Conservation (phyloP, 2,797 vertebrate species). For the Falco peregrinus region DNA sequence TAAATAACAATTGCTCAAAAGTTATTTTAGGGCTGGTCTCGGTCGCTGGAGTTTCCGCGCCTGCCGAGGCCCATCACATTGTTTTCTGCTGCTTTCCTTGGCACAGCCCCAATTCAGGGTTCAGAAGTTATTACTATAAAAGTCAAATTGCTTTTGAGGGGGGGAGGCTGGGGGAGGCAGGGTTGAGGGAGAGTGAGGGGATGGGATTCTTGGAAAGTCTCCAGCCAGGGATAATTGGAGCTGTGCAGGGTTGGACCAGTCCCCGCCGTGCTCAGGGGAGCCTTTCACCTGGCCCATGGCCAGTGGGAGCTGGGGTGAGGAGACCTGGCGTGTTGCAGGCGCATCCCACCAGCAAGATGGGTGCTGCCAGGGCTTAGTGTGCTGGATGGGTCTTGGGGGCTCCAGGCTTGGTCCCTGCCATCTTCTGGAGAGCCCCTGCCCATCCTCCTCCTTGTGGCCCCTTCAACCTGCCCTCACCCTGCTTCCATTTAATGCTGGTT, state of each 20-base stretch:
- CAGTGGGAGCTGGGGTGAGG: neutral
- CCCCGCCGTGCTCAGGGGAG: neutral
- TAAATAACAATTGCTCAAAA: constrained; percentile 63
- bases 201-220: constrained; percentile 53
- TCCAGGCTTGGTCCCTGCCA: neutral
- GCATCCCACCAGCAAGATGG: fast-evolving
- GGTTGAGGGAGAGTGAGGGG: neutral
- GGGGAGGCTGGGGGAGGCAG: neutral
- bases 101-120: constrained; percentile 52
- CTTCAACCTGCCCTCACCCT: neutral
- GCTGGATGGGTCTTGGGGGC: neutral
- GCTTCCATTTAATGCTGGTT: neutral
- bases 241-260: neutral
- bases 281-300: constrained; percentile 1
- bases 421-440: neutral
- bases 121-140: constrained; percentile 73
- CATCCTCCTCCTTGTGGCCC: neutral
- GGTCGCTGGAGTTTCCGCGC: constrained; percentile 55
- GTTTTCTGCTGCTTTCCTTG: constrained; percentile 70
- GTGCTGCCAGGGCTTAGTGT: neutral
- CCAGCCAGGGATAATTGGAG: constrained; percentile 50
- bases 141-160: constrained; percentile 64
- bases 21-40: constrained; percentile 68
- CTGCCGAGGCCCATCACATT: constrained; percentile 68
- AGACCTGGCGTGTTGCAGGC: neutral